Evolutionary conservation across 2,113 vertebrate genomes (phyloP).

Genomic region (Gobiocypris rarus): DNA sequence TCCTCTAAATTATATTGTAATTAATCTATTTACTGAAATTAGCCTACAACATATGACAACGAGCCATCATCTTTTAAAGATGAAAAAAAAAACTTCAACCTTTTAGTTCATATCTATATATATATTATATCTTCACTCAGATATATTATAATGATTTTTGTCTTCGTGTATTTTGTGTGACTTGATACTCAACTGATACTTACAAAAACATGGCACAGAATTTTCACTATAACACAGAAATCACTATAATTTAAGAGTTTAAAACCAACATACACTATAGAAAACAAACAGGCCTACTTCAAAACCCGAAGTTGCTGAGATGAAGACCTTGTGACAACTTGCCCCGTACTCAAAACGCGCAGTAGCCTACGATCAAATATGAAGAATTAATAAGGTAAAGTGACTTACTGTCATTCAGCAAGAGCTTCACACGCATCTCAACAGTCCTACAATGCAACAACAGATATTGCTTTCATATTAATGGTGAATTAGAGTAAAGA

Average conservation of each 20-base stretch:
- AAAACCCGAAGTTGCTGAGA: background rate
- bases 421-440: background rate
- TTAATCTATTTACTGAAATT: background rate
- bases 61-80: too few species aligned
- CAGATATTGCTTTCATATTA: background rate
- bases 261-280: background rate
- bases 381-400: background rate
- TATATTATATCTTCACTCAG: too few species aligned
- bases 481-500: background rate
- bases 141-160: too few species aligned
- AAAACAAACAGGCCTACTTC: background rate
- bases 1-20: background rate
- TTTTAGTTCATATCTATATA: background rate
- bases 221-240: background rate
- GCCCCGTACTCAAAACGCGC: background rate
- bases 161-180: too few species aligned
- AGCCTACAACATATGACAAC: background rate
- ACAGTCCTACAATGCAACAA: background rate
- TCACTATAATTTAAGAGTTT: too few species aligned
- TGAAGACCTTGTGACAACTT: background rate
- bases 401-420: conserved; percentile 26
- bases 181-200: background rate
- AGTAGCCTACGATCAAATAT: background rate
- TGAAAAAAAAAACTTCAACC: too few species aligned
- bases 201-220: background rate